Evolutionary conservation across 64 coral and sea anemone species (phyloP).

Genomic region (Montipora cactus): DNA sequence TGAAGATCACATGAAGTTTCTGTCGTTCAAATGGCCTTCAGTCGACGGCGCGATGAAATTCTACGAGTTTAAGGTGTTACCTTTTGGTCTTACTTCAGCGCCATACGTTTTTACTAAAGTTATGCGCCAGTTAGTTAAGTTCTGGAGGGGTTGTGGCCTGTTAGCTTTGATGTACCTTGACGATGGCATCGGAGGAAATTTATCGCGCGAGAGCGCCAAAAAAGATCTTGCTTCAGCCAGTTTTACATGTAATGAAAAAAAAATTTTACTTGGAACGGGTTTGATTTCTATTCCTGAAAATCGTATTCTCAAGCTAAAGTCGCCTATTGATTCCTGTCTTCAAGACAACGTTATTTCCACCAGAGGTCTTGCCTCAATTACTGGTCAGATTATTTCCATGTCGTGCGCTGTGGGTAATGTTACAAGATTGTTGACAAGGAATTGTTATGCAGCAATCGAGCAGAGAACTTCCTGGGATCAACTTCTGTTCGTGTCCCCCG

Average conservation of each 20-base stretch:
- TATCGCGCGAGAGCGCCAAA: not conserved
- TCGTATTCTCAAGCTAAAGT: not conserved
- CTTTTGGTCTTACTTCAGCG: not conserved
- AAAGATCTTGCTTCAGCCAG: not conserved
- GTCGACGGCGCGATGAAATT: not conserved
- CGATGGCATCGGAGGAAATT: not conserved
- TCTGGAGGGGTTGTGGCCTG: not conserved
- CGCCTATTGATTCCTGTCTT: not conserved
- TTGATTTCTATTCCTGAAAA: not conserved
- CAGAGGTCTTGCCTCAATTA: not conserved
- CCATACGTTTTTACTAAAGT: not conserved
- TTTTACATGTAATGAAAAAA: not conserved
- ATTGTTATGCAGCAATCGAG: not conserved
- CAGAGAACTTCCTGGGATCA: not conserved
- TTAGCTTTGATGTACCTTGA: not conserved
- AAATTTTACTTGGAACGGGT: not conserved
- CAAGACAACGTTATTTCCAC: not conserved
- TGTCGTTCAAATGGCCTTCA: conserved; percentile 23
- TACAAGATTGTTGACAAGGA: not conserved
- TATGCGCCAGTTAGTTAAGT: not conserved
- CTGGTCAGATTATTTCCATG: not conserved
- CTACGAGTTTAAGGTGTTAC: not conserved
- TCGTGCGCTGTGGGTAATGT: not conserved
- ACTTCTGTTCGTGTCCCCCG: no score
- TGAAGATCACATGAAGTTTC: conserved; percentile 4